Conservation (phyloP, 2,113 vertebrate genomes). For the Thamnaconus septentrionalis region DNA sequence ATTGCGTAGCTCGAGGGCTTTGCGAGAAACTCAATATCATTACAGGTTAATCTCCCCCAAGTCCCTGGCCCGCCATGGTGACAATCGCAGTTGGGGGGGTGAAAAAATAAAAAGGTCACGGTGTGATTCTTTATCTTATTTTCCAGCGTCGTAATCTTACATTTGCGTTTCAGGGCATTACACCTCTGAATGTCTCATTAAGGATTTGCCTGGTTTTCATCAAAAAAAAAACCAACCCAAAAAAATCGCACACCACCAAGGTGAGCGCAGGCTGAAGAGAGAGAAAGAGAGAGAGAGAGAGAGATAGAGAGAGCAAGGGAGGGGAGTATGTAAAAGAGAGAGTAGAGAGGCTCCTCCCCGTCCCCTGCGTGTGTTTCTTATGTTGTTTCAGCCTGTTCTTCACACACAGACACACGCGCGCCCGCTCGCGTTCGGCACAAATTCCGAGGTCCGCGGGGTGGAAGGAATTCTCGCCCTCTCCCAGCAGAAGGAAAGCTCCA, state of each 20-base stretch:
- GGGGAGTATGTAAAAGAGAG: conserved; percentile 36
- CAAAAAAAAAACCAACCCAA: no score
- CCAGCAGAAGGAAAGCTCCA: conserved; percentile 14
- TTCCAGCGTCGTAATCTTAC: conserved; percentile 26
- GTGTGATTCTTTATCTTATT: conserved; percentile 26
- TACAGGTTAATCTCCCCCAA: conserved; percentile 36
- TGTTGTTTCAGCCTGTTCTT: conserved; percentile 56
- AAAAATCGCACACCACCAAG: conserved; percentile 48
- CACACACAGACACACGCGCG: conserved; percentile 40
- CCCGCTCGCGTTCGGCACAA: conserved; percentile 44
- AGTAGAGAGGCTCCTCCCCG: conserved; percentile 63
- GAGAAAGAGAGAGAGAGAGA: conserved; percentile 3
- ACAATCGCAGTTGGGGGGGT: not conserved
- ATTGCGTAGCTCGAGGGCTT: conserved; percentile 2
- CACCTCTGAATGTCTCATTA: conserved; percentile 7
- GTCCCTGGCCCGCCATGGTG: conserved; percentile 1
- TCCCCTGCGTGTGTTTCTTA: conserved; percentile 61
- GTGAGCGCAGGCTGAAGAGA: conserved; percentile 4
- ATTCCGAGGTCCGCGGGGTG: conserved; percentile 43
- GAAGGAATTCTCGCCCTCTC: conserved; percentile 15
- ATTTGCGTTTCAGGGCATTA: not conserved
- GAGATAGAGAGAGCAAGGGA: not conserved
- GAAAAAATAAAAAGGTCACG: conserved; percentile 12
- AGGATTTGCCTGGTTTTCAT: conserved; percentile 51
- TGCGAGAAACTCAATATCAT: conserved; percentile 34